A percentile compares a stretch with the other conserved stretches of the same genome.
Conservation (phyloP, 2,113 vertebrate genomes). For the Tamias sibiricus region DNA sequence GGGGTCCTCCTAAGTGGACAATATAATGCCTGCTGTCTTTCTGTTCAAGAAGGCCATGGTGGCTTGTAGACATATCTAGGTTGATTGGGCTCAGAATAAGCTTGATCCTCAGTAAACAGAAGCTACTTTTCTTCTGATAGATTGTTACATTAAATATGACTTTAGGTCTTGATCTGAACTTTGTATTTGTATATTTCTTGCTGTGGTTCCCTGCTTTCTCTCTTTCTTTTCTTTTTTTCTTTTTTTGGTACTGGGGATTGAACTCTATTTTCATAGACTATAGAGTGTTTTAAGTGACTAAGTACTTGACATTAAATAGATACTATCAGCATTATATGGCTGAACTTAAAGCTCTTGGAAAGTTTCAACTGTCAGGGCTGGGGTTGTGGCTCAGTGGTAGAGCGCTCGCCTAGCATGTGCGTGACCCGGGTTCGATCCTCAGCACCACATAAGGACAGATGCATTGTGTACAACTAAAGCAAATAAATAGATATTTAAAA, state of each 20-base stretch:
- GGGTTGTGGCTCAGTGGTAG: no score
- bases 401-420: no score
- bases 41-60: neutral
- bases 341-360: neutral
- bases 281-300: neutral
- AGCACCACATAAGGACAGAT: no score
- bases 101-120: neutral
- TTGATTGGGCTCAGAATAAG: no score
- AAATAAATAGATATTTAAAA: no score
- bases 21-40: neutral
- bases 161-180: neutral
- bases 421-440: no score
- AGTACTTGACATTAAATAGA: neutral
- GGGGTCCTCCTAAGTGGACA: neutral
- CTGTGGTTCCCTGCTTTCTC: neutral
- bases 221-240: neutral
- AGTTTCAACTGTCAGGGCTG: neutral
- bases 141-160: no score
- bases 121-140: no score
- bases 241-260: neutral
- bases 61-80: neutral
- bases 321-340: neutral
- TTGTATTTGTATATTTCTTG: neutral
- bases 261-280: neutral
- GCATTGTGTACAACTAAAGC: no score